Conservation (phyloP, 2,113 vertebrate species). For the Corvus cornix region DNA sequence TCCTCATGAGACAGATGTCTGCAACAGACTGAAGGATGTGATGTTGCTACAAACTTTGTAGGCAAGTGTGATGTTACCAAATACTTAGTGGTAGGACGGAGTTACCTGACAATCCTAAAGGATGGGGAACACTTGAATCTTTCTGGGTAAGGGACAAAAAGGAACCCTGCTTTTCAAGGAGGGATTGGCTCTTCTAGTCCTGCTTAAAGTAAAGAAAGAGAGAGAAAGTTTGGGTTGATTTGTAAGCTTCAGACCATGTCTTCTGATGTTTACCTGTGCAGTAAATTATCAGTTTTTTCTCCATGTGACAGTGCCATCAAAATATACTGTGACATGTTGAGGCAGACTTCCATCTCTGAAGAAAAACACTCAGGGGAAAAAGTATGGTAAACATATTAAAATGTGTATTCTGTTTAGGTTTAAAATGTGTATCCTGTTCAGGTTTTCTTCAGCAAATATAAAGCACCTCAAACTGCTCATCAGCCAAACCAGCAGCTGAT, state of each 20-base stretch:
- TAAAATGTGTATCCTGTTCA: not conserved
- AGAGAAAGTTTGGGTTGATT: not conserved
- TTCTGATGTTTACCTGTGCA: not conserved
- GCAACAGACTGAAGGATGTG: not conserved
- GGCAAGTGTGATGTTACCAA: not conserved
- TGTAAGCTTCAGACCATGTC: not conserved
- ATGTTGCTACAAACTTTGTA: not conserved
- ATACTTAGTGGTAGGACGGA: accelerated
- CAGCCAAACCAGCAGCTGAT: not conserved
- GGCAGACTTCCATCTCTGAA: not conserved
- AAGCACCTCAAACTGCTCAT: not conserved
- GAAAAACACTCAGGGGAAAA: not conserved
- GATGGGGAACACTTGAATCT: not conserved
- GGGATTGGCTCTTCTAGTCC: not conserved
- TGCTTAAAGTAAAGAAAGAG: not conserved
- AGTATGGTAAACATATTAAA: not conserved
- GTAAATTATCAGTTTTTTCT: not conserved
- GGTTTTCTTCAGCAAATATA: not conserved
- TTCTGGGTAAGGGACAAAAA: not conserved
- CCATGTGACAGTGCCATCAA: not conserved
- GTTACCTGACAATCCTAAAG: not conserved
- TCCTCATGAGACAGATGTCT: not conserved
- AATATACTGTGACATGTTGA: not conserved
- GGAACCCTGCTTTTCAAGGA: not conserved
- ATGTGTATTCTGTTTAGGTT: not conserved